Base-by-base conservation (phyloP, 2,113 vertebrate species). In the Dasyprocta punctata region DNA sequence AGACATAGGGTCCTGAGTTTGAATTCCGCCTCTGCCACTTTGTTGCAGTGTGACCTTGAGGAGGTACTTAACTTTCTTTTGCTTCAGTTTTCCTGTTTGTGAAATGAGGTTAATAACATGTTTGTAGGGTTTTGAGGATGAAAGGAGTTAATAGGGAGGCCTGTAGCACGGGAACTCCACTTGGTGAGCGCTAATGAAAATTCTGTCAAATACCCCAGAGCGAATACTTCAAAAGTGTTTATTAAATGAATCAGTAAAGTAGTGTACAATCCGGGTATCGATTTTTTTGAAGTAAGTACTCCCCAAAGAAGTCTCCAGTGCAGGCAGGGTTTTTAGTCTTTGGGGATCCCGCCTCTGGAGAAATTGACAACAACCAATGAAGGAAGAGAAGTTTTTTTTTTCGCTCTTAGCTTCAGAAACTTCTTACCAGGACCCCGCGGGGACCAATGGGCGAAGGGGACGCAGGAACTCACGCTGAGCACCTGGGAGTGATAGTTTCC, bases 401-500 rank as follows among this genome's bases (percentile, higher is more conserved):
- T 0, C 11, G 22, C 22, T 16, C 13, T 36, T 22, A 9, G 47
- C 33, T 0, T 13, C 30, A 20, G 75, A 90, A 91, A 97, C 73
- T 63, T 89, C 69, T 92, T 81, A 86, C 56, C 38, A 36, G 38
- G 1, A 20, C 41, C 56, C 33, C 20, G 4, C 38, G 1, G 30
- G 22, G 9, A 92, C 93, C 93, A 86, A 86, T 78, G 69, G 30
- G 54, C 1, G 3, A 12, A 56, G 54, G 33, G 58, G 58, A 28
- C 24, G 44, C 61, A 82, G 47, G 90, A 10, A 2, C 52, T 7
- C 28, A 0, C 24, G 19, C 44, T 16, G 3, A 5, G 1, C 80
- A 14, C 20, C 69, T 90, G 97, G 97, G 87, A 97, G n/a, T 91
- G 73, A 97, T 97, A 96, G 97, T 98, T 97, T 86, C 1, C 6